Evolutionary conservation across 2,888 invertebrate genomes (phyloP).

Genomic region (Dasysyrphus tricinctus): DNA sequence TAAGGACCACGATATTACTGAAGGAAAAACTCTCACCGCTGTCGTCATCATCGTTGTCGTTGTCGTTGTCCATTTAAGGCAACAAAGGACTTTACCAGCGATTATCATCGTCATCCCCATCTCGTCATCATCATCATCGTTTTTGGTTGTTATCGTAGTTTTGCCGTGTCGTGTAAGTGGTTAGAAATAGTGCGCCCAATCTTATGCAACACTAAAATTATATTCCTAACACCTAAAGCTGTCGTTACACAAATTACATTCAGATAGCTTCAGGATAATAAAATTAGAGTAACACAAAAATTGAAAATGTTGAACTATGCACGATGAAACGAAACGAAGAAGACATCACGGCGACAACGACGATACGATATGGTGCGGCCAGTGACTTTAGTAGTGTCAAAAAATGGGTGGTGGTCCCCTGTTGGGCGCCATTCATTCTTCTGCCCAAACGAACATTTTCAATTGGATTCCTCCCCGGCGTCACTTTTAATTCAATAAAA

Average conservation of each 20-base stretch:
- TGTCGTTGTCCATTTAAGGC: slow-evolving; percentile 29
- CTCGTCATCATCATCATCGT: slow-evolving; percentile 29
- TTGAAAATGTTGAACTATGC: slow-evolving; percentile 40
- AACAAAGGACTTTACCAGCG: slow-evolving; percentile 22
- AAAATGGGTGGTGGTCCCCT: slow-evolving; percentile 31
- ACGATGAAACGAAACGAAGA: slow-evolving; percentile 24
- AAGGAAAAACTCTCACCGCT: slow-evolving; percentile 26
- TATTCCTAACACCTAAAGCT: slow-evolving; percentile 74
- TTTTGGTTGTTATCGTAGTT: slow-evolving; percentile 54
- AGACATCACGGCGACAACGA: not conserved
- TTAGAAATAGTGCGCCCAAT: slow-evolving; percentile 32
- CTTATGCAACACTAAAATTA: slow-evolving; percentile 54
- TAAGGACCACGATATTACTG: slow-evolving; percentile 23
- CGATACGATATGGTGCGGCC: not conserved
- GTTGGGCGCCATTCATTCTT: slow-evolving; percentile 49
- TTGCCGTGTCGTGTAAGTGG: slow-evolving; percentile 33
- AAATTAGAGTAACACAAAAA: slow-evolving; percentile 66
- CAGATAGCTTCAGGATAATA: slow-evolving; percentile 65
- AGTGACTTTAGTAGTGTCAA: slow-evolving; percentile 1
- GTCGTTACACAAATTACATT: slow-evolving; percentile 73
- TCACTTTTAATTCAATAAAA: slow-evolving; percentile 76
- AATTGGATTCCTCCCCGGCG: slow-evolving; percentile 76
- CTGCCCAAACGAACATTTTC: slow-evolving; percentile 67
- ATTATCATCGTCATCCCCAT: slow-evolving; percentile 20
- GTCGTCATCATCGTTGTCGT: not conserved